Base-by-base conservation (phyloP, 2,888 invertebrate genomes). In the Aphelenchoides bicaudatus region DNA sequence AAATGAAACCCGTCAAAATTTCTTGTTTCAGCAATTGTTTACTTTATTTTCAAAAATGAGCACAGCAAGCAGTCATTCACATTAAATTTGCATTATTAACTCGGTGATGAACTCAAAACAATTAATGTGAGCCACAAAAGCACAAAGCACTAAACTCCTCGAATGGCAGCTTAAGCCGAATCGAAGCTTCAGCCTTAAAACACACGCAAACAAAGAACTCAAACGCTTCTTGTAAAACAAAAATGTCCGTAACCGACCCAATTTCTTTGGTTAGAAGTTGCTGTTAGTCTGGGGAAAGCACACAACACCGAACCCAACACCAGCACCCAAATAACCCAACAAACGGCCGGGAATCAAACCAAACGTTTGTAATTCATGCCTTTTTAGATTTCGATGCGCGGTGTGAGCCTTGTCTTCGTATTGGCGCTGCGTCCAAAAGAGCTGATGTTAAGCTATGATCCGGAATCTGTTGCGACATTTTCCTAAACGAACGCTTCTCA, bases 401-500 rank as follows among this genome's bases (percentile, higher is more conserved):
- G 61, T 27, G 69, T 60, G 65, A 65, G 13, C 51, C 29, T n/a
- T 53, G 48, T 16, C 65, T 46, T 43, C 57, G 60, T 13, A 54
- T 56, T 46, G 71, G 63, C 59, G 72, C 71, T 54, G 74, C 69
- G 51, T 75, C 69, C 48, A 75, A 62, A 27, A 76, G 62, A 2
- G 73, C 73, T 16, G 72, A 70, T 38, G 69, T 63, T 55, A 69
- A 73, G 48, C 68, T 67, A 61, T 72, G 73, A 39, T 67, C 63
- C 37, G 65, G 58, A 25, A 54, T 56, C 31, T 57, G 59, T 47
- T 49, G 57, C 29, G 65, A 61, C 21, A 65, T 65, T 47, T 67
- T 65, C 30, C 74, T 70, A 55, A 74, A 74, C 19, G 71, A 71
- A 39, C 74, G 63, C 58, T 74, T 75, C 52, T 74, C 74, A 43